Base-by-base conservation (phyloP, 2,797 vertebrate species). In the Sternotherus odoratus region DNA sequence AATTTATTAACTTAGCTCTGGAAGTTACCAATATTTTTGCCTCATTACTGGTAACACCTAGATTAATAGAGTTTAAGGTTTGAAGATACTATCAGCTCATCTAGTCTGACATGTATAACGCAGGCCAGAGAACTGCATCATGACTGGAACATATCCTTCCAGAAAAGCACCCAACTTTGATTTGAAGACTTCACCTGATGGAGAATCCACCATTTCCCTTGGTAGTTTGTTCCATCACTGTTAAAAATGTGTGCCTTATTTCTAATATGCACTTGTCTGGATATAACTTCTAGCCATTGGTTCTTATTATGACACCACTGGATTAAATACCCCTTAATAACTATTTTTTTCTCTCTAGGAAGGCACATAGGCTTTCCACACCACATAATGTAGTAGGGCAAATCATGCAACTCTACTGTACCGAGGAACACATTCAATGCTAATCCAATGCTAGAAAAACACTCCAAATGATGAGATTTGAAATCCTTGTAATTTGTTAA, bases 401-500 rank as follows among this genome's bases (percentile, higher is more conserved):
- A 36, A 84, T 94, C 94, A 87, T 79, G 56, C 74, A 60, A 36
- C 10, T 69, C 50, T 89, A 48, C 36, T 43, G 79, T 49, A 60
- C 60, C 39, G 79, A 85, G 50, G 90, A 77, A 74, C 82, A 91
- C 89, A 94, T 96, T 93, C 93, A 87, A 93, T 75, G 89, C 57
- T 82, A 81, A 82, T 87, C 75, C 91, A 92, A 92, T 23, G 87
- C 91, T 89, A 88, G 80, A 84, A 85, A 93, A 93, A 95, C 90
- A 90, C 94, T 96, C 93, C 2, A 83, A 78, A 91, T 93, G 91
- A 69, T 88, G 36, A 86, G 30, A 91, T 93, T n/a, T 39, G 92
- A 93, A 95, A 77, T 81, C 89, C 91, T 94, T 95, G 95, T 97
- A 95, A 96, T 92, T 96, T 93, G 96, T 97, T 95, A 97, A 96